Evolutionary conservation across 1,140 invertebrate genomes (phyloP).

Genomic region (Steinernema khuongi): DNA sequence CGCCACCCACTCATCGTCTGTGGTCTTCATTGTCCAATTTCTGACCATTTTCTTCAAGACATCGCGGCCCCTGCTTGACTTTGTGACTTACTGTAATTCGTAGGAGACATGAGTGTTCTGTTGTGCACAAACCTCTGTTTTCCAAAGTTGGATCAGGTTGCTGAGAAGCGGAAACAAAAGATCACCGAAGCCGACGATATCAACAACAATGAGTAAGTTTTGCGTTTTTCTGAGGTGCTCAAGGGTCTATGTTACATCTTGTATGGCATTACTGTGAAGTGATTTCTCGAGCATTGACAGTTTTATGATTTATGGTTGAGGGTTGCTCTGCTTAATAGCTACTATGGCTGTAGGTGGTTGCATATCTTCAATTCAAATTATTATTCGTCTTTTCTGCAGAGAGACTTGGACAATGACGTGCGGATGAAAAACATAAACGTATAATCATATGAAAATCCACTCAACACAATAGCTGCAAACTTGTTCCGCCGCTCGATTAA

Average conservation of each 20-base stretch:
- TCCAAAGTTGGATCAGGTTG: not conserved
- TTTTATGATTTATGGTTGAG: no score
- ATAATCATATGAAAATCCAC: no score
- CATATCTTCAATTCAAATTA: no score
- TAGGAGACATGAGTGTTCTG: not conserved
- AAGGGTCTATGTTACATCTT: not conserved
- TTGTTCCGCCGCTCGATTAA: no score
- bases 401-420: no score
- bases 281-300: no score
- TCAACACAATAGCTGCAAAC: no score
- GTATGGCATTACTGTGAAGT: no score
- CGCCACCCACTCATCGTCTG: not conserved
- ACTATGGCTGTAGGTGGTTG: no score
- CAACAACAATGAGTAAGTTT: conserved; percentile 5
- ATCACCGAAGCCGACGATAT: not conserved
- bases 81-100: not conserved
- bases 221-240: not conserved
- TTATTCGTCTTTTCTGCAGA: no score
- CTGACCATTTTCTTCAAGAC: not conserved
- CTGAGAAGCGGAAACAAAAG: conserved; percentile 1
- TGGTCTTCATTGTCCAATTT: not conserved
- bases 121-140: conserved; percentile 2
- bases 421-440: no score
- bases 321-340: no score
- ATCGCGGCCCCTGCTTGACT: not conserved